Evolutionary conservation across 2,113 vertebrate species (phyloP).

Genomic region (Sarotherodon lohbergeri): DNA sequence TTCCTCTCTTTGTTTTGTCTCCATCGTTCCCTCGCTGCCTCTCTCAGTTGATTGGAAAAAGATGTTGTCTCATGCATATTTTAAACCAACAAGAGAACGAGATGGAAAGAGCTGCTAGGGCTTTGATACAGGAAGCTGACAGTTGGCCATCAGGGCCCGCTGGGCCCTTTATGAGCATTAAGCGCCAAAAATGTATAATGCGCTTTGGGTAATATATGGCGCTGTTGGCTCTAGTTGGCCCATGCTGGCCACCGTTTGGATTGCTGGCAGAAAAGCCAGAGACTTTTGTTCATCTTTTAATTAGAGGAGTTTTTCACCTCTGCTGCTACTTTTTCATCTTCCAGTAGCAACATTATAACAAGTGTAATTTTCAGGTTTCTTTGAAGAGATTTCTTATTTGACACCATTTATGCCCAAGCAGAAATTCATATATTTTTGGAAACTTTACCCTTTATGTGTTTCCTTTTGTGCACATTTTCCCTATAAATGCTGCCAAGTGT

Average conservation of each 20-base stretch:
- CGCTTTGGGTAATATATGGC: neutral
- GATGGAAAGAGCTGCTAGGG: neutral
- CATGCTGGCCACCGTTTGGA: neutral
- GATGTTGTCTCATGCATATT: constrained; percentile 35
- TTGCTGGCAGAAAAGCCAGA: neutral
- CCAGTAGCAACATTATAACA: neutral
- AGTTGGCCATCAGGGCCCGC: neutral
- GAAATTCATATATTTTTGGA: neutral
- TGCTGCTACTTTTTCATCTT: neutral
- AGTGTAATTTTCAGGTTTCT: neutral
- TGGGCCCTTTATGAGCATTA: neutral
- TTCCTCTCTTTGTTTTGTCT: neutral
- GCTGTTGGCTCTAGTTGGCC: neutral
- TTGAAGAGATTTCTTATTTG: neutral
- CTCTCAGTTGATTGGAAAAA: constrained; percentile 17
- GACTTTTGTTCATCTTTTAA: neutral
- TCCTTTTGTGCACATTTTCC: neutral
- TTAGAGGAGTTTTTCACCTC: neutral
- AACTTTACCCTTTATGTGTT: neutral
- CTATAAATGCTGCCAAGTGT: neutral
- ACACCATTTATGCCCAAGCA: neutral
- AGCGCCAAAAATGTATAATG: neutral
- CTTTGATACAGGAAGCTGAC: neutral
- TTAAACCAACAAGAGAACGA: neutral
- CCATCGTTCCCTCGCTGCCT: neutral